These are phyloP conservation scores for Phaedon cochleariae DNA, from an alignment of 2,888 invertebrate genomes.

Conservation along the genomic window DNA sequence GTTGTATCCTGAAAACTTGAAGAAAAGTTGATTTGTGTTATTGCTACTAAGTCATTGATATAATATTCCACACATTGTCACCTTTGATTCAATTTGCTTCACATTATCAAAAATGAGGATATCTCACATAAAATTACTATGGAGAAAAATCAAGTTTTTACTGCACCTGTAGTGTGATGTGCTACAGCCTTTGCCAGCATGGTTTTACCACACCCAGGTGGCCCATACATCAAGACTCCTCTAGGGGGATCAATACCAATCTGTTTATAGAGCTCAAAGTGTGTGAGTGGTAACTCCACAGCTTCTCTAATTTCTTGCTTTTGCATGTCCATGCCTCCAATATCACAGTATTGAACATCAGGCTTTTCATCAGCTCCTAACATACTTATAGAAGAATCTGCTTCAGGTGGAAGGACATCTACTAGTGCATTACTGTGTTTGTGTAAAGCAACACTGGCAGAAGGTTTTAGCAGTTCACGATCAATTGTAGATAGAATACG, in stretches of 20 bases:
- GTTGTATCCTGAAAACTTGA: too few relatives aligned
- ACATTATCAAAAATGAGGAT: too few relatives aligned
- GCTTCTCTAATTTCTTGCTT: slow-evolving; percentile 99
- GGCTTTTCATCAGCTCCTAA: slow-evolving; percentile 98
- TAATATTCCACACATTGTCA: too few relatives aligned
- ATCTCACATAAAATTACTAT: too few relatives aligned
- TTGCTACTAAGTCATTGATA: too few relatives aligned
- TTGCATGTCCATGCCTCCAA: slow-evolving; percentile 99
- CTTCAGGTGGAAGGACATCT: slow-evolving; percentile 98
- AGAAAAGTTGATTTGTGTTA: too few relatives aligned
- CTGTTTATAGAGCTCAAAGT: slow-evolving; percentile 98
- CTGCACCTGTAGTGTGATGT: slow-evolving; percentile 97
- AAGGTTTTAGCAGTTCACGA: slow-evolving; percentile 95
- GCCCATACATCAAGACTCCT: slow-evolving; percentile 95
- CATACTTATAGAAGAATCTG: slow-evolving; percentile 98
- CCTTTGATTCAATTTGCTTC: too few relatives aligned
- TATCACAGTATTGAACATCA: slow-evolving; percentile 96
- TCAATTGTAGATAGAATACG: slow-evolving; percentile 98
- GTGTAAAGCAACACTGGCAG: slow-evolving; percentile 97
- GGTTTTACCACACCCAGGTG: slow-evolving; percentile 99
- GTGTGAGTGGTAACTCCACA: slow-evolving; percentile 96
- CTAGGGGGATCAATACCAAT: slow-evolving; percentile 97
- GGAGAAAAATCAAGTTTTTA: too few relatives aligned
- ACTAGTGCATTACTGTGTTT: slow-evolving; percentile 99
- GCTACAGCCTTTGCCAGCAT: slow-evolving; percentile 99